A percentile compares a stretch with the other conserved stretches of the same genome.
Evolutionary conservation across 2,797 vertebrate genomes (phyloP).

Genomic region (Coregonus ussuriensis): DNA sequence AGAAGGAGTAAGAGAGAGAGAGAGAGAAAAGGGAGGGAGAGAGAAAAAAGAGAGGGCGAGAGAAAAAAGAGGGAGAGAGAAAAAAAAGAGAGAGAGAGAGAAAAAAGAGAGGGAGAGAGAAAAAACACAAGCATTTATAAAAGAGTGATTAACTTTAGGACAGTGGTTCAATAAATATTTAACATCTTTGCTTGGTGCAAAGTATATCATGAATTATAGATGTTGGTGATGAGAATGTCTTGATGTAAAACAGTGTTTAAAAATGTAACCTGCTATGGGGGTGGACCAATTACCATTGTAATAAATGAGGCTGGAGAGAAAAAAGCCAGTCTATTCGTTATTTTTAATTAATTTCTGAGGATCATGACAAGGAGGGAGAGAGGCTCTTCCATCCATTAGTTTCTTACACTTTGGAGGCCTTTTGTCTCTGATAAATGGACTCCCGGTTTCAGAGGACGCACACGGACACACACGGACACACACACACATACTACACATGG

Average conservation of each 20-base stretch:
- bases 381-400: constrained; percentile 70
- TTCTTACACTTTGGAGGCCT: constrained; percentile 72
- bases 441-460: constrained; percentile 49
- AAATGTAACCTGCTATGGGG: constrained; percentile 79
- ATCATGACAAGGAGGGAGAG: constrained; percentile 67
- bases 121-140: constrained; percentile 76
- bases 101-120: background rate
- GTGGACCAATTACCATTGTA: constrained; percentile 83
- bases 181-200: constrained; percentile 86
- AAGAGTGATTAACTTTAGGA: constrained; percentile 82
- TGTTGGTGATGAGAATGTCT: constrained; percentile 75
- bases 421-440: constrained; percentile 80
- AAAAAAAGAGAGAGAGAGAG: no score
- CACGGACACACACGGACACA: no score
- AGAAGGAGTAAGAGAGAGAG: constrained; percentile 11
- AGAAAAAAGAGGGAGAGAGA: no score
- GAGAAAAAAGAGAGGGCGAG: background rate
- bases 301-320: constrained; percentile 78
- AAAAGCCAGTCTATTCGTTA: constrained; percentile 73
- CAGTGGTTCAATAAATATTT: constrained; percentile 87
- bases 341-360: constrained; percentile 82
- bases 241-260: constrained; percentile 72
- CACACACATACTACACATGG: no score
- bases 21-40: background rate
- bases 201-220: constrained; percentile 87